Percentiles rank a stretch among this genome's conserved stretches.
These are phyloP conservation scores for Theretra japonica DNA, from an alignment of 2,888 invertebrate genomes.

Conservation along the genomic window DNA sequence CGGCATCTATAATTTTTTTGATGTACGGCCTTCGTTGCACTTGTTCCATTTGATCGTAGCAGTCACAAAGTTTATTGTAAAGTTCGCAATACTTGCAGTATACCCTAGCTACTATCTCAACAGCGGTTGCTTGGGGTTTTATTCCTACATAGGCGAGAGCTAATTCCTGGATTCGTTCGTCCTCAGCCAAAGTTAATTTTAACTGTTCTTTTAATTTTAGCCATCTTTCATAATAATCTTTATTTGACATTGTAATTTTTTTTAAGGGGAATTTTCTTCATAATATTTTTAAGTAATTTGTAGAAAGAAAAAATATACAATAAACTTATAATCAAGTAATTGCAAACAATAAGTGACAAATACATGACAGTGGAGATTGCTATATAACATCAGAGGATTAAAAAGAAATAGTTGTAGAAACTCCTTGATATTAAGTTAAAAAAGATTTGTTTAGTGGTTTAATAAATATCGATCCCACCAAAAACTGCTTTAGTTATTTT, in stretches of 20 bases:
- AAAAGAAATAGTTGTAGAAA: too few relatives aligned
- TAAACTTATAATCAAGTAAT: too few relatives aligned
- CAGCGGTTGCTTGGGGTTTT: constrained; percentile 78
- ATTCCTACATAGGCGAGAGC: constrained; percentile 62
- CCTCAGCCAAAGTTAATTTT: constrained; percentile 57
- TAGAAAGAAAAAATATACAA: not conserved
- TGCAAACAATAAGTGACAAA: too few relatives aligned
- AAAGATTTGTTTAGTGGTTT: too few relatives aligned
- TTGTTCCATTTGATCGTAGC: constrained; percentile 86
- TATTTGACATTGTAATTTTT: constrained; percentile 62
- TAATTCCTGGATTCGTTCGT: constrained; percentile 64
- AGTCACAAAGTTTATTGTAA: constrained; percentile 84
- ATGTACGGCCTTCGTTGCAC: constrained; percentile 85
- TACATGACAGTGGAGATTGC: too few relatives aligned
- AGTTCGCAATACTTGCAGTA: constrained; percentile 81
- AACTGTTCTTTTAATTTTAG: constrained; percentile 67
- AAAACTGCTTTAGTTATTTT: too few relatives aligned
- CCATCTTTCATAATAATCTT: constrained; percentile 72
- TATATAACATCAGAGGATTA: too few relatives aligned
- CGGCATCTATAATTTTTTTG: constrained; percentile 84
- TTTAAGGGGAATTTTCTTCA: not conserved
- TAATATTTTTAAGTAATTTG: not conserved
- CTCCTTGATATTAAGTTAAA: too few relatives aligned
- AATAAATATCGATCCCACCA: too few relatives aligned
- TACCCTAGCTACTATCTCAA: constrained; percentile 77